Base-by-base conservation (phyloP, 2,113 vertebrate genomes). In the Burhinus bistriatus region DNA sequence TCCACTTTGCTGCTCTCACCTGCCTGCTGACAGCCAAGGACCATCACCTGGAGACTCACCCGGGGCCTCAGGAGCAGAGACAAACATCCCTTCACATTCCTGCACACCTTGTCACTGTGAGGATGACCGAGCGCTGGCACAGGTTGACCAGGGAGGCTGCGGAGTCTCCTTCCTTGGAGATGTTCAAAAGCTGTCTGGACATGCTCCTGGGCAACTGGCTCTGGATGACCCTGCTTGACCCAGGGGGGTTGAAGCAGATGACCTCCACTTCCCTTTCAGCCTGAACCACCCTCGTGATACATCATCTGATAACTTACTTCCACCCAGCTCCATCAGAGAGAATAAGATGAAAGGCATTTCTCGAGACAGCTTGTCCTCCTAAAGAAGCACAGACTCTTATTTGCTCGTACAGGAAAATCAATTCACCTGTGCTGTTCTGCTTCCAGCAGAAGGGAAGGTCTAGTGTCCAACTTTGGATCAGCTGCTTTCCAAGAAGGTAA, bases 41-140 rank as follows among this genome's bases (percentile, higher is more conserved):
- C 45, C 5, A 5, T 11, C 38, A 10, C 29, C 1, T 1, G 1
- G 20, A 29, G 64, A 61, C 55, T 11, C 34, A 12, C 23, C 1
- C 1, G 1, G 25, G 34, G 64, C 54, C 55, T 25, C 9, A 2
- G 51, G 15, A 65, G 26, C 52, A 54, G 25, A 38, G 9, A 32
- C 16, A 58, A 71, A 16, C 3, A 0, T 47, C 23, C 12, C 7
- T n/a, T 49, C 2, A 0, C 47, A 9, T 19, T 65, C 38, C 45
- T 23, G 18, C 1, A 0, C 4, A 19, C 18, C 30, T 29, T 13
- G 30, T 61, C 19, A 4, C 30, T 3, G 2, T 3, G 11, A n/a
- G 4, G 23, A 49, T 25, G 32, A 18, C 5, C 0, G 0, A 38
- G 45, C 6, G 0, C 65, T 34, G 22, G 66, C 51, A 52, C 36